A percentile compares a stretch with the other conserved stretches of the same genome.
Conservation (phyloP, 2,797 vertebrate genomes). For the Perodicticus potto region DNA sequence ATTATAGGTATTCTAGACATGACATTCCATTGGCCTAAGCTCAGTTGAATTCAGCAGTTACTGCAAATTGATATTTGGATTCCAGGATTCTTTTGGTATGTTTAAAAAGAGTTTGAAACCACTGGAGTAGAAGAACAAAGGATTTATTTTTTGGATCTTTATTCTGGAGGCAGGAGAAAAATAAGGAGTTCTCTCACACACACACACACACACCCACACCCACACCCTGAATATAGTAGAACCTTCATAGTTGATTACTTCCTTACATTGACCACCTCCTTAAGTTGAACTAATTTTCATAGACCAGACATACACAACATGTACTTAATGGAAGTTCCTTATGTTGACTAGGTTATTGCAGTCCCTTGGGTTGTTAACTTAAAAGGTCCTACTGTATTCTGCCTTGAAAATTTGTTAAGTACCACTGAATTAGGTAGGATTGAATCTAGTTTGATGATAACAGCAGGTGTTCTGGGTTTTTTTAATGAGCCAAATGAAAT, state of each 20-base stretch:
- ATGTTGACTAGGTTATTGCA: no score
- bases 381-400: conserved; percentile 76
- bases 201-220: no score
- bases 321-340: no score
- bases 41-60: neutral
- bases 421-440: conserved; percentile 84
- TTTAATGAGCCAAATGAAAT: neutral
- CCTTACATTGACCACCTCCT: no score
- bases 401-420: conserved; percentile 87
- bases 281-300: no score
- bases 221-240: no score
- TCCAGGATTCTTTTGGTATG: neutral
- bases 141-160: conserved; percentile 43
- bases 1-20: neutral
- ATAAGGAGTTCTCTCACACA: neutral
- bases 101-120: neutral
- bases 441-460: neutral
- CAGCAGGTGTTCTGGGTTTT: conserved; percentile 4
- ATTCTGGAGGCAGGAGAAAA: neutral
- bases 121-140: neutral
- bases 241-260: no score
- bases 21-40: neutral
- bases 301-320: no score
- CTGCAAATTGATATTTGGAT: neutral
- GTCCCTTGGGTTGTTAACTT: no score